Evolutionary conservation across 2,113 vertebrate species (phyloP).

Genomic region (Butorides virescens): DNA sequence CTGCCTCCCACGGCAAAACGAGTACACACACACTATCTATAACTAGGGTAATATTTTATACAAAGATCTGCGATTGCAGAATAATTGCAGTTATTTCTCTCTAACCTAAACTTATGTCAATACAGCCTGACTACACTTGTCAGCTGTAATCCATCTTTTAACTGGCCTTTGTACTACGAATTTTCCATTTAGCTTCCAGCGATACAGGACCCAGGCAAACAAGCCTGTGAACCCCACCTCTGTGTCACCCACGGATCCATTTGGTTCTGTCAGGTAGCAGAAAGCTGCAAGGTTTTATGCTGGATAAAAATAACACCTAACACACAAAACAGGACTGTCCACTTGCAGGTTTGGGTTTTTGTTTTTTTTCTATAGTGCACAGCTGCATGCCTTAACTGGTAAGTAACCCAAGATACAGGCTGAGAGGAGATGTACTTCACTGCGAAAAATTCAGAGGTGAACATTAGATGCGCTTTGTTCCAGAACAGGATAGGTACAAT

Average conservation of each 20-base stretch:
- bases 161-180: background rate
- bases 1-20: slow-evolving; percentile 25
- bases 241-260: background rate
- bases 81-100: slow-evolving; percentile 54
- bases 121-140: slow-evolving; percentile 36
- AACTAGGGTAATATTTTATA: slow-evolving; percentile 46
- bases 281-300: background rate
- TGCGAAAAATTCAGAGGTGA: background rate
- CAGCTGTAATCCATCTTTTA: slow-evolving; percentile 61
- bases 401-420: background rate
- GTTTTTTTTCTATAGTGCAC: background rate
- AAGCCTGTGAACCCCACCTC: background rate
- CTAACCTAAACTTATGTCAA: slow-evolving; percentile 62
- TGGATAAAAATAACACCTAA: background rate
- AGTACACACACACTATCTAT: slow-evolving; percentile 35
- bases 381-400: background rate
- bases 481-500: background rate
- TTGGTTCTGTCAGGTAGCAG: background rate
- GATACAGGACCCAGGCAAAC: background rate
- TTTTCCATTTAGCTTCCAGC: slow-evolving; percentile 4
- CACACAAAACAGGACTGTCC: background rate
- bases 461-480: background rate
- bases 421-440: background rate
- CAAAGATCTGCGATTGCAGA: slow-evolving; percentile 20
- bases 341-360: background rate